Conservation (phyloP, 2,113 vertebrate genomes). For the Triplophysa tibetana region DNA sequence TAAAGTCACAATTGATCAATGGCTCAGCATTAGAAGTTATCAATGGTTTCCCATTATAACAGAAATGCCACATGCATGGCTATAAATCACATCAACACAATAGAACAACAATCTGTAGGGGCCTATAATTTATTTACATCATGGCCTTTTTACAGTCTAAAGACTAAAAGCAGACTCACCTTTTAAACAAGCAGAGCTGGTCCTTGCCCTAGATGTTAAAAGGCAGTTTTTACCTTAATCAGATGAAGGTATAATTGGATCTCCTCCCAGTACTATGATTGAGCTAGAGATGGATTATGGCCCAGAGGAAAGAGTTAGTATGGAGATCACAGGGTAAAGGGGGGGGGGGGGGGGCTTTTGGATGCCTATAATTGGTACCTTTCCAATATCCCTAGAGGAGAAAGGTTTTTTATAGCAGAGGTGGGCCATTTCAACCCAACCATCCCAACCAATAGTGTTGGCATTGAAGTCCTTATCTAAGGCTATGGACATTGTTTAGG, state of each 20-base stretch:
- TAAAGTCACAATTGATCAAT: neutral
- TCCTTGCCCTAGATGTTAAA: slow-evolving; percentile 24
- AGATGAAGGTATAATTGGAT: slow-evolving; percentile 65
- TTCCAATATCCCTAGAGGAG: slow-evolving; percentile 20
- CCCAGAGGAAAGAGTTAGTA: neutral
- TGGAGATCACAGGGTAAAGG: neutral
- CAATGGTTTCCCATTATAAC: slow-evolving; percentile 43
- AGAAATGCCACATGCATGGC: slow-evolving; percentile 43
- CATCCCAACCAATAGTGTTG: slow-evolving; percentile 28
- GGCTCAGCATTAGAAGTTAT: neutral
- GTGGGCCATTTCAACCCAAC: slow-evolving; percentile 37
- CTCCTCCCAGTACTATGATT: slow-evolving; percentile 22
- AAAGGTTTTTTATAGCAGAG: slow-evolving; percentile 40
- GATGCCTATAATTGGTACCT: slow-evolving; percentile 59
- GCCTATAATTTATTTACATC: slow-evolving; percentile 47
- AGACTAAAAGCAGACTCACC: neutral
- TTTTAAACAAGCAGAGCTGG: neutral
- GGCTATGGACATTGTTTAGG: slow-evolving; percentile 32
- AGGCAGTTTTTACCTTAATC: slow-evolving; percentile 59
- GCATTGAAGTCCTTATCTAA: slow-evolving; percentile 22
- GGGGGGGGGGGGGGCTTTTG: neutral
- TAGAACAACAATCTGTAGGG: slow-evolving; percentile 54
- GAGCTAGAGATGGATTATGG: slow-evolving; percentile 26
- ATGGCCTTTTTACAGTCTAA: neutral
- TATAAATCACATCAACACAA: slow-evolving; percentile 60